Evolutionary conservation across 2,797 vertebrate species (phyloP), one percentile per base, ranked within the genome.

Genomic region (Clamator glandarius): DNA sequence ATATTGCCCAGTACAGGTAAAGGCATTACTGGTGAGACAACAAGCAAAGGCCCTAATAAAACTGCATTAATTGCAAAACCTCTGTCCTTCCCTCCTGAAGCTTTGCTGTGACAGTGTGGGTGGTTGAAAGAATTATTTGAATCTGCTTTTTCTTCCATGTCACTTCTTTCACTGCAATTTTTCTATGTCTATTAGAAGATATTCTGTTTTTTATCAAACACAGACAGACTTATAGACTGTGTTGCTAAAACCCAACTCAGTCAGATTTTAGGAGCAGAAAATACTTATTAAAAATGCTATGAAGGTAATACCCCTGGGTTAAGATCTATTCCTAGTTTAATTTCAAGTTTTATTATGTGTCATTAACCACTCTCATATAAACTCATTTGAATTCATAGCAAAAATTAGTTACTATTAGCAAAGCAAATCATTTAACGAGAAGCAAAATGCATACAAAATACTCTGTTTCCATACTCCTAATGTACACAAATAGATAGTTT

Each of bases 181-280:
- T 84, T 87, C 67, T 75, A 24, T 2, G 3, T 83, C 50, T 82
- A 80, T 64, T 74, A 42, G 33, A 84, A 74, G 70, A 93, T 84
- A 94, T 80, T 90, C 95, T 90, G 83, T 4, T 93, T 92, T 84
- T 80, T 73, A 73, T 94, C 91, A 94, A 48, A 73, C 35, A 57
- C 51, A 64, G 39, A 55, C 58, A 93, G 81, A 80, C 64, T 89
- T 92, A 73, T 62, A 75, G 48, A 61, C 48, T 46, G 41, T 3
- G 59, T 13, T 79, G 14, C 83, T 90, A 67, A 76, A 82, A 26
- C 17, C 41, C 1, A 1, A 88, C 17, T 14, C 15, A 14, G 82
- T 4, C 42, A 73, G 26, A 9, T 54, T 76, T 66, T 7, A 61
- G n/a, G 23, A 89, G 41, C 73, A 84, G 11, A 57, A 91, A 82